These are phyloP conservation scores for Sitodiplosis mosellana DNA, from an alignment of 1,140 invertebrate species.

Conservation along the genomic window DNA sequence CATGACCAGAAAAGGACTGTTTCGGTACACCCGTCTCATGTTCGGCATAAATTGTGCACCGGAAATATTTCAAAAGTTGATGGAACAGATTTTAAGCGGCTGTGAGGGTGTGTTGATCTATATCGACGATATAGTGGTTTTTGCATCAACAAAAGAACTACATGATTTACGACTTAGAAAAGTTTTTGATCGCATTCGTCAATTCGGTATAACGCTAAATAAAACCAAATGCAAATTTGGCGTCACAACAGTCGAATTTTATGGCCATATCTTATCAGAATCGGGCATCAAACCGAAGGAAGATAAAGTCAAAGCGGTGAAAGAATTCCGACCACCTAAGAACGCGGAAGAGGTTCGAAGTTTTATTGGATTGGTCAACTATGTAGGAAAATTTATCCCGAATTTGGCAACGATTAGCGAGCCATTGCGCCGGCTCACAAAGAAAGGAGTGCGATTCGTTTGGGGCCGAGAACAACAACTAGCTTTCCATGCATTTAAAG, in stretches of 20 bases:
- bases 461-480: conserved; percentile 5
- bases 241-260: conserved; percentile 11
- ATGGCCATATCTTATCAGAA: conserved; percentile 11
- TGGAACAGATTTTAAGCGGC: conserved; percentile 14
- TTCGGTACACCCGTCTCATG: too few species aligned
- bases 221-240: conserved; percentile 12
- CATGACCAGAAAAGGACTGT: conserved; percentile 16
- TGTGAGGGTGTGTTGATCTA: conserved; percentile 12
- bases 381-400: too few species aligned
- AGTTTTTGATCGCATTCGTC: conserved; percentile 9
- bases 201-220: conserved; percentile 10
- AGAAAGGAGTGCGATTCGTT: conserved; percentile 3
- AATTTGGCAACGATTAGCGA: conserved; percentile 14
- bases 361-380: too few species aligned
- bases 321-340: conserved; percentile 7
- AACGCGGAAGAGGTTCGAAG: too few species aligned
- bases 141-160: conserved; percentile 9
- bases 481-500: conserved; percentile 8
- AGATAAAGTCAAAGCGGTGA: conserved; percentile 7
- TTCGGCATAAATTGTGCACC: too few species aligned
- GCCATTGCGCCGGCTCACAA: conserved; percentile 11
- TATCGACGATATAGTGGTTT: conserved; percentile 20
- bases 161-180: conserved; percentile 9
- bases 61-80: too few species aligned
- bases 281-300: conserved; percentile 9